Conservation (phyloP, 2,797 vertebrate genomes). For the Protonibea diacanthus region DNA sequence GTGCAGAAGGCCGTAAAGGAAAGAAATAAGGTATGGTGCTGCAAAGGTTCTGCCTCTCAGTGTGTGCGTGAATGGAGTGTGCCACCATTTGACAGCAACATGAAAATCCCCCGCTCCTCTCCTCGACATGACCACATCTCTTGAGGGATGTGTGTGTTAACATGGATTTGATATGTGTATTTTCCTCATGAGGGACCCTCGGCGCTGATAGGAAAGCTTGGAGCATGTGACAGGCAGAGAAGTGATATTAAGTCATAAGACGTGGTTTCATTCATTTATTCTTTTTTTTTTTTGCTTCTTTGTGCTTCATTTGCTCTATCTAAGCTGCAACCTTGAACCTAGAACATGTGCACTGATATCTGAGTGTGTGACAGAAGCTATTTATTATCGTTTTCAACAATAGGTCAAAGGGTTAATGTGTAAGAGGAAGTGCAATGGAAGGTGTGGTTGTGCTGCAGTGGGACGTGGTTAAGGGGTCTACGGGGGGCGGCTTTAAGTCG, state of each 20-base stretch:
- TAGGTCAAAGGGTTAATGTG: slow-evolving; percentile 72
- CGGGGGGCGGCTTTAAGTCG: slow-evolving; percentile 29
- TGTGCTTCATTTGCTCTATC: neutral
- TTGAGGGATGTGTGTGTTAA: slow-evolving; percentile 36
- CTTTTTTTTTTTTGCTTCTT: neutral
- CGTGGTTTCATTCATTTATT: neutral
- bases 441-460: slow-evolving; percentile 37
- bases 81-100: slow-evolving; percentile 30
- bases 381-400: slow-evolving; percentile 70
- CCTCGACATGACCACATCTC: slow-evolving; percentile 39
- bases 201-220: slow-evolving; percentile 8
- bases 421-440: slow-evolving; percentile 68
- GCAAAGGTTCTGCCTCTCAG: neutral
- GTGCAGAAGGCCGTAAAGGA: neutral
- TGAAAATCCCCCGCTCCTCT: slow-evolving; percentile 29
- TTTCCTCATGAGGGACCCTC: slow-evolving; percentile 27
- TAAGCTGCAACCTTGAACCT: slow-evolving; percentile 12
- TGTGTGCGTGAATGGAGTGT: neutral
- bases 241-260: neutral
- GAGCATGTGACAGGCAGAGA: neutral
- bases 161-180: slow-evolving; percentile 33
- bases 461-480: slow-evolving; percentile 56
- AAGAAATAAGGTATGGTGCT: neutral
- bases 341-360: slow-evolving; percentile 14
- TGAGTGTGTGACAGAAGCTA: slow-evolving; percentile 36